These are phyloP conservation scores for Metellina segmentata DNA, from an alignment of 2,888 invertebrate genomes.

Conservation along the genomic window DNA sequence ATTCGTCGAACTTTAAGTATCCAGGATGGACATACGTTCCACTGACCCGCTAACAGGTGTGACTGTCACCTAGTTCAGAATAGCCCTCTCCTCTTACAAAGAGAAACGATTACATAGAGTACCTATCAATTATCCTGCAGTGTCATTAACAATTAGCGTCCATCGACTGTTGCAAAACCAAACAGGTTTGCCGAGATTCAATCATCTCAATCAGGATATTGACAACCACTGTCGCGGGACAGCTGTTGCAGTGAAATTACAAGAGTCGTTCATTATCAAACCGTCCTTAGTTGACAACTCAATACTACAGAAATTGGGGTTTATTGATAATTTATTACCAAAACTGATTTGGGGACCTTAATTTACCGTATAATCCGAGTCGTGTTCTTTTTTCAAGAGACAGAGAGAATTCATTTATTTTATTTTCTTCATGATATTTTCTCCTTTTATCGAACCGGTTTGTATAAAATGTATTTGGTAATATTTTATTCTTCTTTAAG, in stretches of 20 bases:
- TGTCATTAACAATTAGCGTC: conserved; percentile 40
- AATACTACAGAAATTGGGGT: neutral
- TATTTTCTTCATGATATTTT: too few relatives aligned
- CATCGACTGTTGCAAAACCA: conserved; percentile 19
- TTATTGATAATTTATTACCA: neutral
- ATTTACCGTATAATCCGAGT: too few relatives aligned
- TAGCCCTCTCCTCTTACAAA: conserved; percentile 20
- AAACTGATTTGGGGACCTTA: too few relatives aligned
- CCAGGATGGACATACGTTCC: conserved; percentile 36
- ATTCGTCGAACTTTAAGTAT: conserved; percentile 9
- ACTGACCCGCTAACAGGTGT: conserved; percentile 42
- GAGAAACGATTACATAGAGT: conserved; percentile 12
- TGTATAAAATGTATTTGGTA: too few relatives aligned
- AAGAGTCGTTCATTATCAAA: neutral
- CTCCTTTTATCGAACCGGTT: too few relatives aligned
- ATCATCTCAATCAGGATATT: neutral
- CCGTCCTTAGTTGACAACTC: neutral
- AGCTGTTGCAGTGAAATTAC: too few relatives aligned
- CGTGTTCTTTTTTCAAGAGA: too few relatives aligned
- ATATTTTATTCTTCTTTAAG: too few relatives aligned
- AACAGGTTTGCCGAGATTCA: conserved; percentile 8
- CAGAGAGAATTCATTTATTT: too few relatives aligned
- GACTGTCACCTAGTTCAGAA: conserved; percentile 38
- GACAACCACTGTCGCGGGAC: neutral
- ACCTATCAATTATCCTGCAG: conserved; percentile 31